These are phyloP conservation scores for Ceuthmochares aereus DNA, from an alignment of 2,113 vertebrate genomes.

Conservation along the genomic window DNA sequence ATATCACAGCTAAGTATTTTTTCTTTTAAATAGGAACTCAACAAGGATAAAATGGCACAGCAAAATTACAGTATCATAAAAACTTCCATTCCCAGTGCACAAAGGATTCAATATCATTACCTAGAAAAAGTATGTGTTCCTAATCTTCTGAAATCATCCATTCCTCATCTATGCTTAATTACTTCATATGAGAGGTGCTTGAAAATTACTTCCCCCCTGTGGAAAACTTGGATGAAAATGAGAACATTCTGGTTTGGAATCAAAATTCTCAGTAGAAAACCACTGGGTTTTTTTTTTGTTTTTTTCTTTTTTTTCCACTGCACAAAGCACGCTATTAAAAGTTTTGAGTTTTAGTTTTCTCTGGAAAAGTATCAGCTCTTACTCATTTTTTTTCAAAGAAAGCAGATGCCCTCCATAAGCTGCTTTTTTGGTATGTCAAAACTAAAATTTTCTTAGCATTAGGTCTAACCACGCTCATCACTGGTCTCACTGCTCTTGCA, in stretches of 20 bases:
- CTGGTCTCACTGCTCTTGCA: neutral
- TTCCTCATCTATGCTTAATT: constrained; percentile 31
- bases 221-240: constrained; percentile 49
- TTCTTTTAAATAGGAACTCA: neutral
- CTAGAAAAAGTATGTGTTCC: constrained; percentile 19
- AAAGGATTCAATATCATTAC: constrained; percentile 30
- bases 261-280: constrained; percentile 23
- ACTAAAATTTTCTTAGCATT: neutral
- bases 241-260: constrained; percentile 37
- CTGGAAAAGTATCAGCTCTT: neutral
- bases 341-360: neutral
- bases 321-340: neutral
- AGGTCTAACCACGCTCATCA: neutral
- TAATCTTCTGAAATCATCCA: constrained; percentile 20
- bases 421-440: neutral
- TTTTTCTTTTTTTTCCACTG: neutral
- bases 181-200: constrained; percentile 23
- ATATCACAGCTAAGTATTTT: neutral
- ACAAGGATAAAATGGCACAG: neutral
- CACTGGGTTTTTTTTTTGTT: neutral
- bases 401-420: neutral
- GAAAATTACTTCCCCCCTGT: constrained; percentile 40
- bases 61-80: neutral
- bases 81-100: neutral
- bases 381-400: neutral